phyloP scores from a whole-genome alignment of 2,113 vertebrate species.

The Bungarus multicinctus region DNA sequence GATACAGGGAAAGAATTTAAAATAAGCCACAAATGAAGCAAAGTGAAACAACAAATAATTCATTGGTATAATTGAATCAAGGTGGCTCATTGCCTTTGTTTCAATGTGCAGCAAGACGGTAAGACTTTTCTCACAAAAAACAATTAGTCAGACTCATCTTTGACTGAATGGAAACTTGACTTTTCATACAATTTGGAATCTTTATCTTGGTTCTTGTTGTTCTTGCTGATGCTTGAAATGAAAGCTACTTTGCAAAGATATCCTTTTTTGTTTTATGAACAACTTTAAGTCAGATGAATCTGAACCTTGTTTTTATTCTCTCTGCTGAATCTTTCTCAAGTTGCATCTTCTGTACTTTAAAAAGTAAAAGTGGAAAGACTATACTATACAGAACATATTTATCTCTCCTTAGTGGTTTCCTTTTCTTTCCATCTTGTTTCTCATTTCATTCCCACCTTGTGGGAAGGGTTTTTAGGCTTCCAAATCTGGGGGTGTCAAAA shows the following conservation, averaged over 20 bases:
- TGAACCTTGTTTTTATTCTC: background rate
- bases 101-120: background rate
- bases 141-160: background rate
- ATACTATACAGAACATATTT: conserved; percentile 41
- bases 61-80: background rate
- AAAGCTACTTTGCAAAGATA: background rate
- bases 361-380: background rate
- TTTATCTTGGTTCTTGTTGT: background rate
- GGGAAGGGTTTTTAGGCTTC: conserved; percentile 16
- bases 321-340: background rate
- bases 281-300: background rate
- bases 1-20: background rate
- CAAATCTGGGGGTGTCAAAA: conserved; percentile 28
- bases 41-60: background rate
- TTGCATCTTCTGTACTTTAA: background rate
- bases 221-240: background rate
- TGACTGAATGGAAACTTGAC: background rate
- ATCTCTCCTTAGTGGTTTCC: background rate
- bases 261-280: background rate
- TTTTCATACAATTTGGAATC: background rate
- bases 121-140: background rate
- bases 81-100: background rate
- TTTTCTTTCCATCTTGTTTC: conserved; percentile 5
- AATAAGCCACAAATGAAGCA: background rate
- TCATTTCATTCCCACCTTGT: conserved; percentile 9